Evolutionary conservation across 2,888 invertebrate genomes (phyloP).

Genomic region (Pseudococcus jackbeardsleyi): DNA sequence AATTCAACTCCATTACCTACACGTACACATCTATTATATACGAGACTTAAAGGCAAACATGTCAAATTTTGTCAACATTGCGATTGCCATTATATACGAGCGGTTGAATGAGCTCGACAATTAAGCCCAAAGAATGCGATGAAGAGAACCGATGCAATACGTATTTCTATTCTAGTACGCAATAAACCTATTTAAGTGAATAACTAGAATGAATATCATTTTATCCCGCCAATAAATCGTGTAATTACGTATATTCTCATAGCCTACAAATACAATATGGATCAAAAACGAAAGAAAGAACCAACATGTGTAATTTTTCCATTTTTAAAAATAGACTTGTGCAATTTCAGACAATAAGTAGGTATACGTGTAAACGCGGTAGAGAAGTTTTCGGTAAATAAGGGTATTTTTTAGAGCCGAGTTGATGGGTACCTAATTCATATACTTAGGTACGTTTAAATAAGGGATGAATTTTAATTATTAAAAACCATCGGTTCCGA

Average conservation of each 20-base stretch:
- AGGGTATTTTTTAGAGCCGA: no score
- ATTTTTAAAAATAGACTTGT: no score
- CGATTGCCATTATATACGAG: neutral
- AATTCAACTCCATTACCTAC: no score
- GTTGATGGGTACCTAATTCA: neutral
- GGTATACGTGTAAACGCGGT: no score
- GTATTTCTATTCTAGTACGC: neutral
- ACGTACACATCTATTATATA: no score
- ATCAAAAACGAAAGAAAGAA: neutral
- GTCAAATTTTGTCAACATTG: neutral
- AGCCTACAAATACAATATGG: neutral
- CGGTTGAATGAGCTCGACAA: neutral
- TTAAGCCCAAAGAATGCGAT: neutral
- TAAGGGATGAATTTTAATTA: conserved; percentile 15
- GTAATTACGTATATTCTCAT: neutral
- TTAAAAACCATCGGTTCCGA: neutral
- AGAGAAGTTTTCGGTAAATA: no score
- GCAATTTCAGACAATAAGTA: no score
- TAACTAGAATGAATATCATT: neutral
- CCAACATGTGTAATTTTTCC: no score
- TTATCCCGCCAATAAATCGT: neutral
- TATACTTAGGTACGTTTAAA: neutral
- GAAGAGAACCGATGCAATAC: neutral
- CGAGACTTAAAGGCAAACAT: no score
- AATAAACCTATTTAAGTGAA: conserved; percentile 2